These are phyloP conservation scores for Onthophagus sagittarius DNA, from an alignment of 2,888 invertebrate species.

Conservation along the genomic window DNA sequence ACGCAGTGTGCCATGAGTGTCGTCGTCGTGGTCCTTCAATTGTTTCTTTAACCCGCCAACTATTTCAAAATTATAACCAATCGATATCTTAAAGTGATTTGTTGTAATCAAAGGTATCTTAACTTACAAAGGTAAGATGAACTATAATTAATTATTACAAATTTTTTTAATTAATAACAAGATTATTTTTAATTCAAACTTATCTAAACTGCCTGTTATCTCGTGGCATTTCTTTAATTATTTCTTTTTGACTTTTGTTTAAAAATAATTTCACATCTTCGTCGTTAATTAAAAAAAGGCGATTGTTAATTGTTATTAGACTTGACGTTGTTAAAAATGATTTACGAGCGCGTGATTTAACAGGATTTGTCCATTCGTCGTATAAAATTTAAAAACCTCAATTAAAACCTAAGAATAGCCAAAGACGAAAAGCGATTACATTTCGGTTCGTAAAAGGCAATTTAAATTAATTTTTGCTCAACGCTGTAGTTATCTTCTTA, in stretches of 20 bases:
- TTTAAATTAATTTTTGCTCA: background rate
- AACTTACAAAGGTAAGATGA: no score
- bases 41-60: background rate
- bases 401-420: background rate
- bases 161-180: no score
- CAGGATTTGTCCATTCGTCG: background rate
- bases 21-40: background rate
- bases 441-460: background rate
- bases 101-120: no score
- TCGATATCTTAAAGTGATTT: background rate
- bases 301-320: constrained; percentile 7
- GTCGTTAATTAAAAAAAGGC: background rate
- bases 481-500: background rate
- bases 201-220: constrained; percentile 3
- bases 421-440: background rate
- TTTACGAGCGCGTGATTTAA: background rate
- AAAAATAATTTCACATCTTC: background rate
- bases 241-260: background rate
- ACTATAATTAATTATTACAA: no score
- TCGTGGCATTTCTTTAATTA: background rate
- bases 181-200: no score
- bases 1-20: background rate
- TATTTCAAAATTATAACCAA: background rate
- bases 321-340: constrained; percentile 6
- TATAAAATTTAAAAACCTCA: background rate